These are phyloP conservation scores for Enteromius unitaeniatus DNA, from an alignment of 2,797 vertebrate genomes.

Conservation along the genomic window DNA sequence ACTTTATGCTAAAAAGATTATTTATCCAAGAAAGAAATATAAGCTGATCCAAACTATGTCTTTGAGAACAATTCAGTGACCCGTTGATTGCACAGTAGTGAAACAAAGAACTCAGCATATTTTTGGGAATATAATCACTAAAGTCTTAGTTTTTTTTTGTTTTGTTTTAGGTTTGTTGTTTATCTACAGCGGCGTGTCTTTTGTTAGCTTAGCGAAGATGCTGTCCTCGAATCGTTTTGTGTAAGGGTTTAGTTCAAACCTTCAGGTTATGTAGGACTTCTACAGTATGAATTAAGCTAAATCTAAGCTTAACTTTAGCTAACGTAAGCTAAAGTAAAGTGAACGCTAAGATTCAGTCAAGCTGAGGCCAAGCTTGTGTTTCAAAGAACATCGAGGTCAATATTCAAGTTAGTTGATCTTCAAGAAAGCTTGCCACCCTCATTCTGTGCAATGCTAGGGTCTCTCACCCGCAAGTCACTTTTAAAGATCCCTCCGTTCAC, in stretches of 20 bases:
- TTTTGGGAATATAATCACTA: constrained; percentile 86
- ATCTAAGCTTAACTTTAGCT: constrained; percentile 47
- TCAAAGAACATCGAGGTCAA: constrained; percentile 46
- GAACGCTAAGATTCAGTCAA: constrained; percentile 45
- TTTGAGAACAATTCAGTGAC: constrained; percentile 76
- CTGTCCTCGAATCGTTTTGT: constrained; percentile 39
- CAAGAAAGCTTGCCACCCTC: constrained; percentile 66
- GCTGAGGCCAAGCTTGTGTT: constrained; percentile 53
- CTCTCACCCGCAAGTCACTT: constrained; percentile 68
- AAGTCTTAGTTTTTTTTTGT: constrained; percentile 68
- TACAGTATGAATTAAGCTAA: constrained; percentile 49
- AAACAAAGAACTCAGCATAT: constrained; percentile 75
- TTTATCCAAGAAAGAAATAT: constrained; percentile 82
- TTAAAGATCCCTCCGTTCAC: constrained; percentile 79
- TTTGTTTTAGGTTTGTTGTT: constrained; percentile 57
- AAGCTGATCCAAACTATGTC: constrained; percentile 80
- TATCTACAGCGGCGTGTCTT: constrained; percentile 44
- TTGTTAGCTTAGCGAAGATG: constrained; percentile 45
- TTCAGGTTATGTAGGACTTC: constrained; percentile 51
- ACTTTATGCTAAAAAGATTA: constrained; percentile 78
- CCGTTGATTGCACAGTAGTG: constrained; percentile 79
- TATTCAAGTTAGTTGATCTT: constrained; percentile 52
- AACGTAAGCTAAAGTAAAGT: constrained; percentile 29
- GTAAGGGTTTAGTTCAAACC: constrained; percentile 39
- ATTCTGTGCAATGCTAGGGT: constrained; percentile 71